Evolutionary conservation across 2,797 vertebrate species (phyloP), one percentile per base, ranked within the genome.

Genomic region (Tachyglossus aculeatus): DNA sequence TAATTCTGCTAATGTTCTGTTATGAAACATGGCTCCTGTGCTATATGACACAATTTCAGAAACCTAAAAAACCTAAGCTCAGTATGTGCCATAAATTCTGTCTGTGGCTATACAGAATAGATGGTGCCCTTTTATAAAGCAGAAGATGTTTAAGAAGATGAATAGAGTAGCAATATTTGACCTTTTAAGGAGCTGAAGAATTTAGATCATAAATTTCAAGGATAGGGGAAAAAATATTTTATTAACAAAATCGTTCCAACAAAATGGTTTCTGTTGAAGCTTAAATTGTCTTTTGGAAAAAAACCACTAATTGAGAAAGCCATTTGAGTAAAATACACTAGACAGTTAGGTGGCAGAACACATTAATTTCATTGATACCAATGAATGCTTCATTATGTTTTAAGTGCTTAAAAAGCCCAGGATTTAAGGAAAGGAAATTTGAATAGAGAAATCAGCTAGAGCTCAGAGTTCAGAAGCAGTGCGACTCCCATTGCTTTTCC

Each of bases 131-230:
- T 87, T 71, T 53, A 33, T 64, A 52, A 84, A 75, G 50, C 24
- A 39, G 33, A 70, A 80, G 60, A 32, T 62, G 36, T 61, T 81
- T 80, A 62, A 67, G 61, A 82, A 80, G 78, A 85, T 70, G 40
- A 82, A 77, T 38, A 78, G 36, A 78, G 40, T 3, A 52, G 57
- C n/a, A 56, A 43, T 5, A 0, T 27, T 73, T 86, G 58, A 86
- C 80, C 85, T 89, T 88, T 84, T 55, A 63, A 78, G 59, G 34
- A 62, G 64, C 21, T 76, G 52, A 67, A 69, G 67, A 74, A 31
- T 33, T 21, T 24, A 70, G 41, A 60, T 38, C 50, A 64, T 51
- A 87, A 84, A 72, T 81, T 55, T 63, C 36, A 27, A 77, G 77
- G 45, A 36, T 19, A 69, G 54, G 57, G 27, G 50, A 55, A 67